Conservation (phyloP, 2,113 vertebrate species). For the Tragelaphus scriptus region DNA sequence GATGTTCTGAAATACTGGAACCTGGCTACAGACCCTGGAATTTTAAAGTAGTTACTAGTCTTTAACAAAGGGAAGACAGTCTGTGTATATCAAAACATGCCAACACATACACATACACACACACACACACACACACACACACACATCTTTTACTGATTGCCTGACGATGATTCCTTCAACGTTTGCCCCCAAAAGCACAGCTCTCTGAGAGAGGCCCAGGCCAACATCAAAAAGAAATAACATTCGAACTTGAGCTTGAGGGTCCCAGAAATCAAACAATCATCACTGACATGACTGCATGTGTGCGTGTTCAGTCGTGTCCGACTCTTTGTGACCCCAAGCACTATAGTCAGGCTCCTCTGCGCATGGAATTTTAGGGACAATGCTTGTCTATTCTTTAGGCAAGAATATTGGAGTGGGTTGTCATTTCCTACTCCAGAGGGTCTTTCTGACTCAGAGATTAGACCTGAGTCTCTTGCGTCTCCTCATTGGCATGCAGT, state of each 20-base stretch:
- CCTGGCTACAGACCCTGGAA: not conserved
- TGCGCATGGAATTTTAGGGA: not conserved
- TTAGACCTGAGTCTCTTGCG: not conserved
- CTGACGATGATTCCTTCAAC: not conserved
- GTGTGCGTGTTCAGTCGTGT: rapidly evolving
- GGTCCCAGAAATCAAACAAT: constrained; percentile 69
- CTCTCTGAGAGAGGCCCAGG: constrained; percentile 40
- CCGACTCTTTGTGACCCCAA: not conserved
- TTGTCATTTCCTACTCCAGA: not conserved
- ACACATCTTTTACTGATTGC: not conserved
- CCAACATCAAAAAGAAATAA: constrained; percentile 65
- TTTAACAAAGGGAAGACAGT: not conserved
- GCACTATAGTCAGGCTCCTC: not conserved
- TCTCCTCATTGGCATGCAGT: not conserved
- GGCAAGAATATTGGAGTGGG: not conserved
- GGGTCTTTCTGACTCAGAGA: not conserved
- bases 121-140: not conserved
- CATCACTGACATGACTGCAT: constrained; percentile 61
- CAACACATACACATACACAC: not conserved
- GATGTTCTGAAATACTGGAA: constrained; percentile 8
- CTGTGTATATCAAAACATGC: not conserved
- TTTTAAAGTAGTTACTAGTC: not conserved
- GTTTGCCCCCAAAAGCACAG: constrained; percentile 30
- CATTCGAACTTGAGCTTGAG: constrained; percentile 62
- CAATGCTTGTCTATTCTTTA: not conserved